Evolutionary conservation across 2,113 vertebrate species (phyloP).

Genomic region (Pterophyllum scalare): DNA sequence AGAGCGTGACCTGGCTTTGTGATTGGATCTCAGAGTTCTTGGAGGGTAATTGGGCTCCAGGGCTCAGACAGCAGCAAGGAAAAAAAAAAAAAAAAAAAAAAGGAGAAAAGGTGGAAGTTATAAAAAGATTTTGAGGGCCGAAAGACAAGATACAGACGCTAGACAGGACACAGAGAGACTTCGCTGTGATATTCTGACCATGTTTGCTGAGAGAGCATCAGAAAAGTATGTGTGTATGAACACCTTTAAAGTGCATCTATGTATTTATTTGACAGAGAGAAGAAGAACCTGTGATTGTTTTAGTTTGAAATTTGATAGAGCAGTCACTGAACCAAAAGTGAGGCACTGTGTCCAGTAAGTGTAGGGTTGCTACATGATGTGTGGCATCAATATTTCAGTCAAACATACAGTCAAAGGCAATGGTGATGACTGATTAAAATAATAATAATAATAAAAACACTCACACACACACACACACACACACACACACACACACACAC

Average conservation of each 20-base stretch:
- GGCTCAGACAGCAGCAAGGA: slow-evolving; percentile 37
- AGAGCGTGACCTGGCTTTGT: slow-evolving; percentile 64
- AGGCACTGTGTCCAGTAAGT: neutral
- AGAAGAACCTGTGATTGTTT: neutral
- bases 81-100: slow-evolving; percentile 7
- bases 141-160: slow-evolving; percentile 36
- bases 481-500: neutral
- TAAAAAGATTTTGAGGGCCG: slow-evolving; percentile 32
- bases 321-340: neutral
- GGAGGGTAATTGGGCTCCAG: slow-evolving; percentile 76
- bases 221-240: neutral
- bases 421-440: neutral
- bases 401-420: slow-evolving; percentile 49
- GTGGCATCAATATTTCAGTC: slow-evolving; percentile 55
- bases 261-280: slow-evolving; percentile 6
- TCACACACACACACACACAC: slow-evolving; percentile 1
- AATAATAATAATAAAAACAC: slow-evolving; percentile 49
- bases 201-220: slow-evolving; percentile 3
- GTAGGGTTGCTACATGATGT: neutral
- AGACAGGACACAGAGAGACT: slow-evolving; percentile 31
- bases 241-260: neutral
- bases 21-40: slow-evolving; percentile 72
- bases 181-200: slow-evolving; percentile 36
- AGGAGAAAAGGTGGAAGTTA: slow-evolving; percentile 51
- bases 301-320: slow-evolving; percentile 28